A percentile compares a stretch with the other conserved stretches of the same genome.
Conservation (phyloP, 2,113 vertebrate species). For the Montifringilla adamsi region DNA sequence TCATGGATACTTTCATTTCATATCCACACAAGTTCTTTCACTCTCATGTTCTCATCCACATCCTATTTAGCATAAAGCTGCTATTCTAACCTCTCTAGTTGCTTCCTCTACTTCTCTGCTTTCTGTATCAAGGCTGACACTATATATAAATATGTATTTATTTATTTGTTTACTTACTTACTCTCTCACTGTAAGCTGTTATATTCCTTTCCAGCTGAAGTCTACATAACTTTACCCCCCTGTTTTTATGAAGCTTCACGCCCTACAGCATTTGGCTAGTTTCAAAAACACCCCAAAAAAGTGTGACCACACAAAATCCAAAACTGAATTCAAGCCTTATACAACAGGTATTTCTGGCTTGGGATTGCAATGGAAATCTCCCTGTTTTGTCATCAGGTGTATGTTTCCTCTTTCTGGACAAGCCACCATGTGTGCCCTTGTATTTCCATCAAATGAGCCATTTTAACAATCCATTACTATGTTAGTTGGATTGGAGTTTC, state of each 20-base stretch:
- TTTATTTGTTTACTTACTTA: background rate
- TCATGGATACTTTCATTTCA: background rate
- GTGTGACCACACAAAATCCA: background rate
- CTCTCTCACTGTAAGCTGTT: background rate
- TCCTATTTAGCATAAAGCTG: background rate
- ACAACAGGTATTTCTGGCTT: background rate
- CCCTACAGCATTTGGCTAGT: background rate
- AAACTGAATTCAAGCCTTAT: background rate
- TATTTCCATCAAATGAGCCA: background rate
- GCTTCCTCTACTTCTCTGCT: background rate
- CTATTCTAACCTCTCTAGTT: background rate
- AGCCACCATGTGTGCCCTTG: background rate
- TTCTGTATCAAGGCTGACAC: background rate
- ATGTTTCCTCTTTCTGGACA: background rate
- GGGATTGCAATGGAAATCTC: background rate
- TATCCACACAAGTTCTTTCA: background rate
- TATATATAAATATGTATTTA: background rate
- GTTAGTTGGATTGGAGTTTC: background rate
- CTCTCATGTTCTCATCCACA: background rate
- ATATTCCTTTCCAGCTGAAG: background rate
- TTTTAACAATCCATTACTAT: background rate
- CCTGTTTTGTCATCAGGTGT: background rate
- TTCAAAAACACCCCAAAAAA: background rate
- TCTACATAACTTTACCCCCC: accelerated
- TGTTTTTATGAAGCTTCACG: background rate